Percentiles rank a stretch among this genome's conserved stretches.
Evolutionary conservation across 2,113 vertebrate genomes (phyloP).

Genomic region (Varanus salvator): DNA sequence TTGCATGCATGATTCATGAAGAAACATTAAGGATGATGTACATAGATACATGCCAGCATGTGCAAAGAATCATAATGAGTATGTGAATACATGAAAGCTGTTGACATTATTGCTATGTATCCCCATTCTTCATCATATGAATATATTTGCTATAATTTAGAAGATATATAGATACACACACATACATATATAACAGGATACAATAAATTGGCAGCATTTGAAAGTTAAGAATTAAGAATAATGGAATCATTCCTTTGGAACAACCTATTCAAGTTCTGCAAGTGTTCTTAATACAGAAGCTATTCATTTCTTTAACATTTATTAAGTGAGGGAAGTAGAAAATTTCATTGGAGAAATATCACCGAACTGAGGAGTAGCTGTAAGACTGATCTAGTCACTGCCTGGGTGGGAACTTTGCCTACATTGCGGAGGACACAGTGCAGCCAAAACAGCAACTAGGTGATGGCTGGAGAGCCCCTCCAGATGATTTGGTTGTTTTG

Average conservation of each 20-base stretch:
- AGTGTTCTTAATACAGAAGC: background rate
- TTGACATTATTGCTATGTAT: slow-evolving; percentile 8
- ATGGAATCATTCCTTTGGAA: background rate
- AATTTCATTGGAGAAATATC: background rate
- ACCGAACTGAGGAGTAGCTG: background rate
- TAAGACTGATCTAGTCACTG: too few relatives aligned
- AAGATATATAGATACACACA: background rate
- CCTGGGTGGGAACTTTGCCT: too few relatives aligned
- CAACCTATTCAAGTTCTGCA: background rate
- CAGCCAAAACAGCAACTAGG: too few relatives aligned
- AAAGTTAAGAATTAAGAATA: background rate
- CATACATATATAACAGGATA: background rate
- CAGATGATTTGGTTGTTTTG: too few relatives aligned
- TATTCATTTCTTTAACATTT: background rate
- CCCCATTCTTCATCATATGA: slow-evolving; percentile 32
- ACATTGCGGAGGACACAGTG: too few relatives aligned
- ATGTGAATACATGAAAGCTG: slow-evolving; percentile 6
- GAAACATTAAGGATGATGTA: slow-evolving; percentile 39
- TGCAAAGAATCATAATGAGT: slow-evolving; percentile 21
- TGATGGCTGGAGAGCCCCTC: too few relatives aligned
- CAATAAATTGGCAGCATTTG: background rate
- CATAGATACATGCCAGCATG: slow-evolving; percentile 13
- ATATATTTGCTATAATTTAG: background rate
- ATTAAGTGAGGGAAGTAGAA: background rate
- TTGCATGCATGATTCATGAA: slow-evolving; percentile 47